Percentiles rank a stretch among this genome's conserved stretches.
These are phyloP conservation scores for Nebria salina DNA, from an alignment of 2,888 invertebrate species.

Conservation along the genomic window DNA sequence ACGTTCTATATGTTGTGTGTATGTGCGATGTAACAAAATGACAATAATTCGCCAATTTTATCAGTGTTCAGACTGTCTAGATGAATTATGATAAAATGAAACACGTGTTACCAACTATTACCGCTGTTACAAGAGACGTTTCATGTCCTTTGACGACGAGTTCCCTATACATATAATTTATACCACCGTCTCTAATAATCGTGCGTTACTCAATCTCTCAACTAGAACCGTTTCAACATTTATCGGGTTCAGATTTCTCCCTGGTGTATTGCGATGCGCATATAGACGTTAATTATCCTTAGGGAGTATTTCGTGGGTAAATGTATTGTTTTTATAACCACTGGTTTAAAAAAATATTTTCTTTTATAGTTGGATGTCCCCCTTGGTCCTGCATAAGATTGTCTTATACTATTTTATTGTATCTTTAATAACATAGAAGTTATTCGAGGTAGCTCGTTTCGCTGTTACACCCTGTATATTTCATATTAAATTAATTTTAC, in stretches of 20 bases:
- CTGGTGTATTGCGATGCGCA: background rate
- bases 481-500: too few species aligned
- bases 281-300: too few species aligned
- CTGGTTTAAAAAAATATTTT: too few species aligned
- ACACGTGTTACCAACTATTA: background rate
- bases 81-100: constrained; percentile 19
- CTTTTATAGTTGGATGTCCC: too few species aligned
- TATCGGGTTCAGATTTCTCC: constrained; percentile 14
- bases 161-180: background rate
- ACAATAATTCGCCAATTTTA: constrained; percentile 23
- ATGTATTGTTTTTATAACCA: too few species aligned
- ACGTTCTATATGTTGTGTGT: background rate
- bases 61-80: constrained; percentile 6
- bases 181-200: background rate
- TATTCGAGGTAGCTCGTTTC: too few species aligned
- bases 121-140: background rate
- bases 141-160: background rate
- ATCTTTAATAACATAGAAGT: too few species aligned
- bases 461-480: too few species aligned
- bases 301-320: too few species aligned
- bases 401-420: too few species aligned
- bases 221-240: constrained; percentile 1
- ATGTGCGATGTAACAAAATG: background rate
- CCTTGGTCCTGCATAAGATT: too few species aligned
- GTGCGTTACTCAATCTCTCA: background rate